phyloP scores from a whole-genome alignment of 2,113 vertebrate genomes.

The Mesocricetus auratus region DNA sequence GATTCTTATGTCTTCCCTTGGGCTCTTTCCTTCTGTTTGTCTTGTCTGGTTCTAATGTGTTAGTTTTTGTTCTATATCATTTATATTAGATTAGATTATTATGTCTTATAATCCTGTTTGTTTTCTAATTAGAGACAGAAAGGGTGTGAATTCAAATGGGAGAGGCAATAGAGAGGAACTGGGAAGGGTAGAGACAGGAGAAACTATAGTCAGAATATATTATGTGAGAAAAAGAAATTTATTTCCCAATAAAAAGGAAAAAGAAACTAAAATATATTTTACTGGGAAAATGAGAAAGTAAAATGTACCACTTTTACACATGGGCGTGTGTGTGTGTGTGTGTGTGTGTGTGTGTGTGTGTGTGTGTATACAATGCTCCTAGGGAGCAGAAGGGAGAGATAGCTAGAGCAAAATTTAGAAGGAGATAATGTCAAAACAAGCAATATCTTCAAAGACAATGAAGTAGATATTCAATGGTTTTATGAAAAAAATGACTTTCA shows the following conservation, averaged over 20 bases:
- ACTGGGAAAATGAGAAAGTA: background rate
- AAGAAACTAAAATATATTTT: background rate
- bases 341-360: background rate
- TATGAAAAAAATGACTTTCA: background rate
- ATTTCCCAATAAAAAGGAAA: background rate
- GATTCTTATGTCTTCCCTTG: background rate
- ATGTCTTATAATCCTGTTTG: background rate
- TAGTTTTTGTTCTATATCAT: background rate
- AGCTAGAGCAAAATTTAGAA: background rate
- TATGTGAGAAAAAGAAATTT: background rate
- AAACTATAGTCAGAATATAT: background rate
- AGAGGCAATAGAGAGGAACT: background rate
- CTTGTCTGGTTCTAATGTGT: background rate
- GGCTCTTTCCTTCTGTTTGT: background rate
- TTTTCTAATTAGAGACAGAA: background rate
- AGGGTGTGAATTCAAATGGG: background rate
- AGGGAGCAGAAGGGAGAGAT: background rate
- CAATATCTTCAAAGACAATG: constrained; percentile 25
- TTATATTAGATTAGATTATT: background rate
- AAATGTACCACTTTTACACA: background rate
- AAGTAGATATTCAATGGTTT: background rate
- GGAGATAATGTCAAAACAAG: background rate
- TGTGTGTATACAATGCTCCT: background rate
- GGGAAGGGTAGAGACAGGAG: background rate
- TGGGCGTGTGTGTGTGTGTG: background rate